Conservation (phyloP, 2,113 vertebrate genomes). For the Hiodon alosoides region DNA sequence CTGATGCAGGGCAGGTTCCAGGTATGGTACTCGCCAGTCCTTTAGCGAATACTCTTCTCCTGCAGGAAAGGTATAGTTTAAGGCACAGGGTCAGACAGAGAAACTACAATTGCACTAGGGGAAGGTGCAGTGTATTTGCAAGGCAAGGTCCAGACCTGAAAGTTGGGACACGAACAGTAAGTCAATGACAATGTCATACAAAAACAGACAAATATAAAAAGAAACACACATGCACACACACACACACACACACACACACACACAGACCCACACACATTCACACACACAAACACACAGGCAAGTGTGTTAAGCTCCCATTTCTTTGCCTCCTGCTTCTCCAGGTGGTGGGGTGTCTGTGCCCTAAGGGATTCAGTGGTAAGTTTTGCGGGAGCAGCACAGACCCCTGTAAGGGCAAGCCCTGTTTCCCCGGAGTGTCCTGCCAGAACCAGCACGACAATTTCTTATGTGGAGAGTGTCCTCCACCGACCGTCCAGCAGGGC, state of each 20-base stretch:
- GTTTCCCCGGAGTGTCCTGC: slow-evolving; percentile 62
- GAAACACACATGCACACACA: too few species aligned
- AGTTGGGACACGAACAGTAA: too few species aligned
- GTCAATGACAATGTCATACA: too few species aligned
- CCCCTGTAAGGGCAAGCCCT: slow-evolving; percentile 59
- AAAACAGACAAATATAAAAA: neutral
- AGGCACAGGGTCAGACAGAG: too few species aligned
- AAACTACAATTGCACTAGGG: too few species aligned
- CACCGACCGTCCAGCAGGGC: slow-evolving; percentile 40
- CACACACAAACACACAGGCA: slow-evolving; percentile 2
- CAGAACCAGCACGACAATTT: slow-evolving; percentile 39
- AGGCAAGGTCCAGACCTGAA: too few species aligned
- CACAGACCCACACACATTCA: neutral
- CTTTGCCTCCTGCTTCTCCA: slow-evolving; percentile 28
- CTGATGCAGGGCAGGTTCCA: slow-evolving; percentile 63
- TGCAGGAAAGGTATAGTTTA: neutral
- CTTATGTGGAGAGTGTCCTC: slow-evolving; percentile 61
- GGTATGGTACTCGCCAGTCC: slow-evolving; percentile 40
- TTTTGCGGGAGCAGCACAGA: slow-evolving; percentile 57
- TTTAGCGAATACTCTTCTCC: neutral
- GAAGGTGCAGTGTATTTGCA: too few species aligned
- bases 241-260: neutral
- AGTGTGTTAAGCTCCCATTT: neutral
- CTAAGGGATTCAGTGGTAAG: slow-evolving; percentile 57
- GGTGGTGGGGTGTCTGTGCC: slow-evolving; percentile 68